Conservation (phyloP, 2,888 invertebrate genomes). For the Hirtodrosophila confusa region DNA sequence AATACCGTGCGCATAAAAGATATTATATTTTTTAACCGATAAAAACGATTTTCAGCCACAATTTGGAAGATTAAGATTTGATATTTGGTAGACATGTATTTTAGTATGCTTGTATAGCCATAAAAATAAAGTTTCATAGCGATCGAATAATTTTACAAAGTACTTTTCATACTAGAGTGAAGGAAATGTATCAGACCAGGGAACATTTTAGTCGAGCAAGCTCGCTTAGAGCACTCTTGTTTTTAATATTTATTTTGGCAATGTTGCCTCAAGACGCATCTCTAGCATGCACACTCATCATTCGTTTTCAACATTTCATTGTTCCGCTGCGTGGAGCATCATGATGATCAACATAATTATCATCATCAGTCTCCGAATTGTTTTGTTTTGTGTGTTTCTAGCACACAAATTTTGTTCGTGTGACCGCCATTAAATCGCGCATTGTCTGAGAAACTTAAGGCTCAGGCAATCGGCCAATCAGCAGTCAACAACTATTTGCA, state of each 20-base stretch:
- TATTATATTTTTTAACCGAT: no score
- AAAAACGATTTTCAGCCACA: no score
- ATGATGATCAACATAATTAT: conserved; percentile 41
- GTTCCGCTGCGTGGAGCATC: conserved; percentile 31
- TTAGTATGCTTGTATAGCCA: no score
- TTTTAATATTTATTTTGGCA: conserved; percentile 38
- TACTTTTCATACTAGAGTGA: no score
- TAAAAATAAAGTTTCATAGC: no score
- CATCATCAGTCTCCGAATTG: conserved; percentile 27
- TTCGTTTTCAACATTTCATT: conserved; percentile 32
- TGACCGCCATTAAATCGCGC: conserved; percentile 30
- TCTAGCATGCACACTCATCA: conserved; percentile 36
- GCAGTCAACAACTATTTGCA: conserved; percentile 7
- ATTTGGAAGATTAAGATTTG: no score
- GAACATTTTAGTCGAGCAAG: no score
- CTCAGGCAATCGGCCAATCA: conserved; percentile 10
- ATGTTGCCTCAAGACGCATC: conserved; percentile 29
- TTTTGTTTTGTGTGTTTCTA: conserved; percentile 46
- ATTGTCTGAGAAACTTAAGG: conserved; percentile 25
- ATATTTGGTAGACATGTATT: no score
- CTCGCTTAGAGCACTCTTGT: neutral
- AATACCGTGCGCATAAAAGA: no score
- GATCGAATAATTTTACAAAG: no score
- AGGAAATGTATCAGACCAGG: no score
- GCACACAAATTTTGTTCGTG: conserved; percentile 36